A percentile compares a stretch with the other conserved stretches of the same genome.
phyloP scores from a whole-genome alignment of 2,797 vertebrate genomes.

The Molossus molossus region DNA sequence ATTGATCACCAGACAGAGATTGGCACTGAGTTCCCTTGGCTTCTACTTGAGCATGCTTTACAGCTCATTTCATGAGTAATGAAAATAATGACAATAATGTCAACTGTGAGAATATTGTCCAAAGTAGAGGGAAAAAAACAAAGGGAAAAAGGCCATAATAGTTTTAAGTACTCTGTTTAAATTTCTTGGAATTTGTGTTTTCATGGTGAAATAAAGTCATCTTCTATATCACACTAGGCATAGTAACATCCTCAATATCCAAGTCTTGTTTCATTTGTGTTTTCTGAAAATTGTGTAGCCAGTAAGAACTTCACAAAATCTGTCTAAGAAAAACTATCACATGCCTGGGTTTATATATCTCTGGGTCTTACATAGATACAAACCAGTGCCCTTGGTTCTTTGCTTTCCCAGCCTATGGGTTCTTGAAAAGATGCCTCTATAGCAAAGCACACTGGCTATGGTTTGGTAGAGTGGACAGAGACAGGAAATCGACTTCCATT shows the following conservation, averaged over 20 bases:
- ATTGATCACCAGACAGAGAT: constrained; percentile 33
- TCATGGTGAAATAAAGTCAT: background rate
- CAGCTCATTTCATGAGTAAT: constrained; percentile 76
- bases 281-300: background rate
- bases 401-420: background rate
- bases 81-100: constrained; percentile 63
- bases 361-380: background rate
- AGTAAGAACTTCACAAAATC: background rate
- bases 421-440: background rate
- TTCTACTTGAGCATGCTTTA: constrained; percentile 26
- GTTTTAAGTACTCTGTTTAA: constrained; percentile 11
- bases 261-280: background rate
- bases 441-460: background rate
- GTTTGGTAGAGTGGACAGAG: background rate
- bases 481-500: background rate
- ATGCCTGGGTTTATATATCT: background rate
- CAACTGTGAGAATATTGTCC: background rate
- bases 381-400: background rate
- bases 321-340: background rate
- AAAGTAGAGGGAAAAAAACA: background rate
- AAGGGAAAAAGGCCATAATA: background rate
- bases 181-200: constrained; percentile 31
- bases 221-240: background rate
- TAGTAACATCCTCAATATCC: background rate
- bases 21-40: background rate